These are phyloP conservation scores for Grus americana DNA, from an alignment of 2,113 vertebrate genomes.

Conservation along the genomic window DNA sequence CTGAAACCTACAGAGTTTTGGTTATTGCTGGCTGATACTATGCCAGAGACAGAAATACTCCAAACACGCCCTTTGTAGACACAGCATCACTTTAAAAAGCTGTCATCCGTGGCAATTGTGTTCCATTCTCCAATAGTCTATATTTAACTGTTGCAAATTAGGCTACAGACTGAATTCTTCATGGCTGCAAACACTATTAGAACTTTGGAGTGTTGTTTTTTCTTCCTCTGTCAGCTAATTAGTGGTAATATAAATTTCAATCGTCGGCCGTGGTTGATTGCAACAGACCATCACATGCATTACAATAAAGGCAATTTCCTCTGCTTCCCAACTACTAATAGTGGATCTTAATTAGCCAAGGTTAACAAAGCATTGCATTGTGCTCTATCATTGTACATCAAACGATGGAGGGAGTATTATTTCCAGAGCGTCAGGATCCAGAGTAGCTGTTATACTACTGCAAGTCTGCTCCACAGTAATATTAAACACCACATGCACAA, in stretches of 20 bases:
- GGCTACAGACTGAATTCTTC: conserved; percentile 22
- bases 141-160: conserved; percentile 65
- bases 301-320: conserved; percentile 48
- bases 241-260: conserved; percentile 67
- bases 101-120: background rate
- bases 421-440: background rate
- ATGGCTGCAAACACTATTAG: conserved; percentile 35
- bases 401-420: background rate
- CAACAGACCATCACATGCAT: conserved; percentile 51
- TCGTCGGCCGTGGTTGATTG: conserved; percentile 25
- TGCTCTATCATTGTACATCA: background rate
- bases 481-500: conserved; percentile 16
- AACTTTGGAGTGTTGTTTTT: conserved; percentile 23
- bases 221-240: conserved; percentile 37
- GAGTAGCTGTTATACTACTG: background rate
- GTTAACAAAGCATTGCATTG: conserved; percentile 58
- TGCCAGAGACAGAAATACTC: conserved; percentile 4
- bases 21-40: background rate
- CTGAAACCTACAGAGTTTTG: background rate
- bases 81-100: conserved; percentile 9
- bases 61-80: conserved; percentile 29
- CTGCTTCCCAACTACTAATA: conserved; percentile 37
- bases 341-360: conserved; percentile 34
- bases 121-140: conserved; percentile 38
- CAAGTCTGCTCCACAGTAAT: background rate